Conservation (phyloP, 1,140 invertebrate genomes). For the Heliconius himera region DNA sequence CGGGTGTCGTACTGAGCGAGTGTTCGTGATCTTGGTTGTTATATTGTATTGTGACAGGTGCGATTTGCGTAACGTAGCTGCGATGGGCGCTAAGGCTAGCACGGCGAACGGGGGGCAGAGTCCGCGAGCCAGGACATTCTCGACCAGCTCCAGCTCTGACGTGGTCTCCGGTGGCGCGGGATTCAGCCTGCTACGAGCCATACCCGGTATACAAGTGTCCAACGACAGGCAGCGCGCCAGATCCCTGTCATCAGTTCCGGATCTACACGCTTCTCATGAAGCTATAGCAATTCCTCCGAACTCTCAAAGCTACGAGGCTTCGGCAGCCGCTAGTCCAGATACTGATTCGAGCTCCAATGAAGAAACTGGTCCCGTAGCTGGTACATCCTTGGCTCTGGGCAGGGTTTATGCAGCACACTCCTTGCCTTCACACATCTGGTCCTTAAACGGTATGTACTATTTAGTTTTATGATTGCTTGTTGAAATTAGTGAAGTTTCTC, state of each 20-base stretch:
- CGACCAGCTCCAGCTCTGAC: slow-evolving; percentile 87
- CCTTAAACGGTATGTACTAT: slow-evolving; percentile 89
- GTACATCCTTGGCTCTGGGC: slow-evolving; percentile 83
- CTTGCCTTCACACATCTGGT: slow-evolving; percentile 94
- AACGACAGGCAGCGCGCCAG: slow-evolving; percentile 90
- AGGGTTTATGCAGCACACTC: slow-evolving; percentile 93
- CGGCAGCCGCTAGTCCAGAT: slow-evolving; percentile 82
- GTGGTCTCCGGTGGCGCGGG: slow-evolving; percentile 85
- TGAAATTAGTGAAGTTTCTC: not conserved
- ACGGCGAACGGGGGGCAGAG: slow-evolving; percentile 88
- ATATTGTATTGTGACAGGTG: slow-evolving; percentile 62
- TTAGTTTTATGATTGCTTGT: not conserved
- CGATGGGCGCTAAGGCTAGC: slow-evolving; percentile 92
- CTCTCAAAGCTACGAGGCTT: slow-evolving; percentile 82
- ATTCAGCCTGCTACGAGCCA: slow-evolving; percentile 87
- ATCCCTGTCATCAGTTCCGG: slow-evolving; percentile 91
- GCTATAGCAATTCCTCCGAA: slow-evolving; percentile 82
- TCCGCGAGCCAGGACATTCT: slow-evolving; percentile 88
- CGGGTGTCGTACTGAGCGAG: slow-evolving; percentile 58
- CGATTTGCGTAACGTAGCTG: slow-evolving; percentile 73
- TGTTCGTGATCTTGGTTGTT: slow-evolving; percentile 62
- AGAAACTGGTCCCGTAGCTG: slow-evolving; percentile 76
- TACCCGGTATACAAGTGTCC: slow-evolving; percentile 87
- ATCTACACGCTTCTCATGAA: slow-evolving; percentile 85
- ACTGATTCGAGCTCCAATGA: slow-evolving; percentile 84